A percentile compares a stretch with the other conserved stretches of the same genome.
Evolutionary conservation across 2,797 vertebrate genomes (phyloP).

Genomic region (Gallinago solitaria): DNA sequence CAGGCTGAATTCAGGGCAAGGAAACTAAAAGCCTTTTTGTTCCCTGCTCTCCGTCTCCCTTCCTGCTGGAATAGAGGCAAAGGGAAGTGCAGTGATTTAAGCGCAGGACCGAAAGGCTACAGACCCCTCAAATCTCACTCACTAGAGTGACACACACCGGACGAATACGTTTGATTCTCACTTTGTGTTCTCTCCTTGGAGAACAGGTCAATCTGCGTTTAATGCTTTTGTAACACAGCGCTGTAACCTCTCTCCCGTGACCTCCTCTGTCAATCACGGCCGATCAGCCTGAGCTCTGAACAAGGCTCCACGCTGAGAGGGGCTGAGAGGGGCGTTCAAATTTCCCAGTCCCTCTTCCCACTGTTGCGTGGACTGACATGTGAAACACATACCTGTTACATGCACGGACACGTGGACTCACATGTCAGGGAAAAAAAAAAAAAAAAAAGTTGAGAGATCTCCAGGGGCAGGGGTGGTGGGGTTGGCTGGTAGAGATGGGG

Average conservation of each 20-base stretch:
- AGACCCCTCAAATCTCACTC: neutral
- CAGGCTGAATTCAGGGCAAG: constrained; percentile 57
- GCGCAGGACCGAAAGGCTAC: neutral
- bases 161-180: neutral
- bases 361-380: neutral
- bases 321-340: too few species aligned
- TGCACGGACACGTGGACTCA: neutral
- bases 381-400: neutral
- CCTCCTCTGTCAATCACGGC: neutral
- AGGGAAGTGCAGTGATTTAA: constrained; percentile 42
- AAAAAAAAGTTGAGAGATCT: neutral
- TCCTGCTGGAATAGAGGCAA: constrained; percentile 52
- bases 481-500: neutral
- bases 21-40: constrained; percentile 68
- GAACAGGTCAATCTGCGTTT: neutral
- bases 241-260: neutral
- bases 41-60: neutral
- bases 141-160: neutral
- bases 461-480: neutral
- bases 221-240: neutral
- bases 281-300: neutral
- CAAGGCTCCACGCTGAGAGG: neutral
- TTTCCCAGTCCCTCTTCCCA: neutral
- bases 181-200: neutral
- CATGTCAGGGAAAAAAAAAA: neutral